These are phyloP conservation scores for Imbricaverruca yamaguchii DNA, from an alignment of 2,888 invertebrate species.

Conservation along the genomic window DNA sequence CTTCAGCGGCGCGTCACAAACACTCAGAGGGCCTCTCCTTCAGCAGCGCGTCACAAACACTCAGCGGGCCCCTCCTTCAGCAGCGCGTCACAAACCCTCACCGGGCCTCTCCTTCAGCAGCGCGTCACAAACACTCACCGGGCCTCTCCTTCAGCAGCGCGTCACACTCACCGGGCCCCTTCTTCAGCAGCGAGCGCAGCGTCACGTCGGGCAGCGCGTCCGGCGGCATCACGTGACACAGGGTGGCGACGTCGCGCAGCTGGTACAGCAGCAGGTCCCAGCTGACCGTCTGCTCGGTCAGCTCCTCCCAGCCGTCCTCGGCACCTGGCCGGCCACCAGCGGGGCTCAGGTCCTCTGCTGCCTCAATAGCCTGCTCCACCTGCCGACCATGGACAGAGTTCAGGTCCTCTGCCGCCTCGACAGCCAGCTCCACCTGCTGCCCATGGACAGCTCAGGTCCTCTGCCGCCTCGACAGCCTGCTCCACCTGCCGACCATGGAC, in stretches of 20 bases:
- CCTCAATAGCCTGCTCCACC: neutral
- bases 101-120: too few species aligned
- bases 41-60: slow-evolving; percentile 35
- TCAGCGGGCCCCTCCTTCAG: too few species aligned
- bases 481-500: too few species aligned
- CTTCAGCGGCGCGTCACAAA: slow-evolving; percentile 42
- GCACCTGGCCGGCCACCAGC: slow-evolving; percentile 34
- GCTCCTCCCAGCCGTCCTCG: slow-evolving; percentile 64
- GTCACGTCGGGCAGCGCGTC: slow-evolving; percentile 41
- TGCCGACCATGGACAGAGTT: neutral
- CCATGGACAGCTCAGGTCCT: too few species aligned
- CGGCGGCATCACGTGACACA: slow-evolving; percentile 54
- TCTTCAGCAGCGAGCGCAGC: slow-evolving; percentile 41
- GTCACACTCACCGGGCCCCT: slow-evolving; percentile 44
- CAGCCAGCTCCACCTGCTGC: too few species aligned
- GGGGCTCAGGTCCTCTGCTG: neutral
- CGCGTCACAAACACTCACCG: too few species aligned
- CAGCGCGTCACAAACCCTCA: too few species aligned
- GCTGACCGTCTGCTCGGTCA: slow-evolving; percentile 73
- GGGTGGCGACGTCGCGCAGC: slow-evolving; percentile 74
- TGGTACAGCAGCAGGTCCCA: slow-evolving; percentile 81
- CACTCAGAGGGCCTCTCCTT: slow-evolving; percentile 44
- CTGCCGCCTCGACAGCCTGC: too few species aligned
- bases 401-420: too few species aligned
- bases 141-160: too few species aligned